phyloP scores from a whole-genome alignment of 2,113 vertebrate species.

The Pteruthius melanotis region DNA sequence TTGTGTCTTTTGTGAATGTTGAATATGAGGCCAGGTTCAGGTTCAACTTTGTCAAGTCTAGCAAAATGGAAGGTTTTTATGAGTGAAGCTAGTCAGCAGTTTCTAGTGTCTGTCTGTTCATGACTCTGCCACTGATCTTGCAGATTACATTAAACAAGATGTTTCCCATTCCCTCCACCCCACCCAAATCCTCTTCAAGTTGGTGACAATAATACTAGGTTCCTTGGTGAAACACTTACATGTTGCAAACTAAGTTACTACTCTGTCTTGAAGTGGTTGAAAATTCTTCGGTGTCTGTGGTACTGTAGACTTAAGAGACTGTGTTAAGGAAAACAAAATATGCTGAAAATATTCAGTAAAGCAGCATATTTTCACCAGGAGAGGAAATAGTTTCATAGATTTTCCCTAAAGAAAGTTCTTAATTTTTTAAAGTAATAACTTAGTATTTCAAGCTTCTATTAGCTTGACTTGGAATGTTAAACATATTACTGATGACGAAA shows the following conservation, averaged over 20 bases:
- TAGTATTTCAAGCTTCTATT: background rate
- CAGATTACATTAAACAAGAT: background rate
- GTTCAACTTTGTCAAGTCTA: background rate
- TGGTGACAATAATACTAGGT: background rate
- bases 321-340: background rate
- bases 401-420: background rate
- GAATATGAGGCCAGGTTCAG: background rate
- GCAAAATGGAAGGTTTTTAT: background rate
- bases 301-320: background rate
- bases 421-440: background rate
- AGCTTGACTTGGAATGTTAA: background rate
- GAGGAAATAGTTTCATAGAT: background rate
- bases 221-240: background rate
- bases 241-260: background rate
- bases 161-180: background rate
- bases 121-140: background rate
- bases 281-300: background rate
- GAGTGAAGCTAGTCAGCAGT: background rate
- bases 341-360: background rate
- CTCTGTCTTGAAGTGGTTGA: background rate
- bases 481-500: background rate
- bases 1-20: background rate
- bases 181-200: background rate
- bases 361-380: background rate
- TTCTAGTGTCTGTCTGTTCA: background rate